Percentiles rank a stretch among this genome's conserved stretches.
These are phyloP conservation scores for Micromesistius poutassou DNA, from an alignment of 2,797 vertebrate genomes.

Conservation along the genomic window DNA sequence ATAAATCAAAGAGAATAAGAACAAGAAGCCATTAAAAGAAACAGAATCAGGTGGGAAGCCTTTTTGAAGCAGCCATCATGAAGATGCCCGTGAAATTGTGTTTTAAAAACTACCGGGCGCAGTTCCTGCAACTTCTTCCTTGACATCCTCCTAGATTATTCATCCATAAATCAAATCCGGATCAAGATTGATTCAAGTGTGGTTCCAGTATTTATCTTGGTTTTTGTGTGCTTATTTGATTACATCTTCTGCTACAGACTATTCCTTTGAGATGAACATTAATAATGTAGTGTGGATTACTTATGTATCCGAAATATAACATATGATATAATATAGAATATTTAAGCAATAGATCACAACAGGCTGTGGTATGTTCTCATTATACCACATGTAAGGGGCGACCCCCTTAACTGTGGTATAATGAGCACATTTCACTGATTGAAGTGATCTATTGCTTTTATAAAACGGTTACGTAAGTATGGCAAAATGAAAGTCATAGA, in stretches of 20 bases:
- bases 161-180: background rate
- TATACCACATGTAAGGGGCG: too few species aligned
- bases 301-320: background rate
- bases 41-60: background rate
- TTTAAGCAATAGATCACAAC: too few species aligned
- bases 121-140: background rate
- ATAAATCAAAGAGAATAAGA: background rate
- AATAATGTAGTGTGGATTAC: background rate
- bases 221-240: background rate
- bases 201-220: background rate
- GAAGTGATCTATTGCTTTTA: too few species aligned
- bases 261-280: background rate
- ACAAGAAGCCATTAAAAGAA: background rate
- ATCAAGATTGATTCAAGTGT: background rate
- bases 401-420: too few species aligned
- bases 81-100: background rate
- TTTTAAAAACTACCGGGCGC: background rate
- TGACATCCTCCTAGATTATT: background rate
- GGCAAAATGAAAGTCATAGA: too few species aligned
- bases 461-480: too few species aligned
- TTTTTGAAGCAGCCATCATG: background rate
- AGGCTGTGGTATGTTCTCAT: too few species aligned
- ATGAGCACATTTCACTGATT: too few species aligned
- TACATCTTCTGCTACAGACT: background rate
- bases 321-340: background rate